These are phyloP conservation scores for Ophonus ardosiacus DNA, from an alignment of 2,888 invertebrate genomes.

Conservation along the genomic window DNA sequence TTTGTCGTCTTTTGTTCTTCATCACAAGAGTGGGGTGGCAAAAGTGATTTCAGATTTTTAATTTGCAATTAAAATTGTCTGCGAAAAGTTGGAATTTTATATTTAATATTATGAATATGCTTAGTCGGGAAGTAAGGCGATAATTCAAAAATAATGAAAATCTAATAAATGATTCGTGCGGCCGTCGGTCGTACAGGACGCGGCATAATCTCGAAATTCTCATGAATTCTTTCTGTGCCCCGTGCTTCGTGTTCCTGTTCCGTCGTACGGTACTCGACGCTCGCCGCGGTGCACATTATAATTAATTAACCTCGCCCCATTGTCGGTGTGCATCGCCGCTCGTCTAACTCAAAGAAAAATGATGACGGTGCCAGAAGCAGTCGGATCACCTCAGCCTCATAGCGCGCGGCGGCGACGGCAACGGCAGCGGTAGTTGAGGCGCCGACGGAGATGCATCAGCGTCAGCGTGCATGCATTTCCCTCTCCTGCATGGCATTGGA, in stretches of 20 bases:
- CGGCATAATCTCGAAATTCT: constrained; percentile 56
- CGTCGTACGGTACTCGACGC: constrained; percentile 36
- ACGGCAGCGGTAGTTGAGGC: not conserved
- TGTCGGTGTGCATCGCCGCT: constrained; percentile 72
- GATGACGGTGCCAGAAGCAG: constrained; percentile 63
- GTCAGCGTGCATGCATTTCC: not conserved
- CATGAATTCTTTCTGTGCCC: constrained; percentile 56
- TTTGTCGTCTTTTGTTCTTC: constrained; percentile 26
- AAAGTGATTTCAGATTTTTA: constrained; percentile 42
- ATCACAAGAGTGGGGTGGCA: constrained; percentile 15
- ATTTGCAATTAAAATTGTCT: constrained; percentile 47
- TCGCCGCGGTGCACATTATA: constrained; percentile 63
- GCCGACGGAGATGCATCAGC: constrained; percentile 18
- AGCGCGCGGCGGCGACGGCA: constrained; percentile 24
- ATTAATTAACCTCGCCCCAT: constrained; percentile 64
- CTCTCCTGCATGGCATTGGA: not conserved
- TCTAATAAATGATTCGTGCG: constrained; percentile 63
- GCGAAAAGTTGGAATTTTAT: constrained; percentile 49
- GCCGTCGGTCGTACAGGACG: constrained; percentile 13
- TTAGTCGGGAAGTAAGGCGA: constrained; percentile 66
- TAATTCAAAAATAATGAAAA: constrained; percentile 65
- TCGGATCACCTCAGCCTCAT: constrained; percentile 44
- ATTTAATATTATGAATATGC: constrained; percentile 61
- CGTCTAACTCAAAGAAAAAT: constrained; percentile 64
- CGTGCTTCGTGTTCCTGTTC: constrained; percentile 35